phyloP scores from a whole-genome alignment of 2,113 vertebrate genomes.

The Piprites chloris region DNA sequence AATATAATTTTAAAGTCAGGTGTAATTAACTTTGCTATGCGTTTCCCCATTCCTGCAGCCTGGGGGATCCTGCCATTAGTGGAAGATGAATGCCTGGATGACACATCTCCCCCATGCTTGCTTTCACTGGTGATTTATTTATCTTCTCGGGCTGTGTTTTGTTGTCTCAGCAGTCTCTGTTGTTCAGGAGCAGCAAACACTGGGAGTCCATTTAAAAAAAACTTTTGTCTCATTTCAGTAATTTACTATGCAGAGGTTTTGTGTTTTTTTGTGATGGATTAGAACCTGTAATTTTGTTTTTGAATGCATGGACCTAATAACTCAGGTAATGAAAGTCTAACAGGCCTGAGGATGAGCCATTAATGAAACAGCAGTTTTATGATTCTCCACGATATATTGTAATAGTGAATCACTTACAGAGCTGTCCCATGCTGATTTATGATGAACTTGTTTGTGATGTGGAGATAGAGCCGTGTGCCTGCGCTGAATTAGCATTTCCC shows the following conservation, averaged over 20 bases:
- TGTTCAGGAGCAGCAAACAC: slow-evolving; percentile 22
- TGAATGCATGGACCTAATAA: slow-evolving; percentile 71
- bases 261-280: slow-evolving; percentile 73
- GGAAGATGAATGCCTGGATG: slow-evolving; percentile 29
- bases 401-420: slow-evolving; percentile 36
- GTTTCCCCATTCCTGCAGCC: slow-evolving; percentile 25
- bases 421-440: slow-evolving; percentile 47
- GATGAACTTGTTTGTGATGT: slow-evolving; percentile 49
- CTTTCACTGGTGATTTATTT: slow-evolving; percentile 59
- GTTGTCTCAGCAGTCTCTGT: slow-evolving; percentile 54
- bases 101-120: neutral
- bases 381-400: slow-evolving; percentile 24
- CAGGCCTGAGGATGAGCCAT: slow-evolving; percentile 73
- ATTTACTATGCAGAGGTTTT: slow-evolving; percentile 65
- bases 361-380: slow-evolving; percentile 70
- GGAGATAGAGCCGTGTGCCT: neutral
- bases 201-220: slow-evolving; percentile 42
- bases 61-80: slow-evolving; percentile 14
- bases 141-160: slow-evolving; percentile 49
- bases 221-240: slow-evolving; percentile 61
- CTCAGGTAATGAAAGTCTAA: slow-evolving; percentile 71
- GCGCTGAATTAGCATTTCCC: slow-evolving; percentile 52
- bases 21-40: slow-evolving; percentile 57
- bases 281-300: slow-evolving; percentile 70
- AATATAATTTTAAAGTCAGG: slow-evolving; percentile 55